A percentile compares a stretch with the other conserved stretches of the same genome.
Evolutionary conservation across 2,888 invertebrate genomes (phyloP).

Genomic region (Ecliptopera silaceata): DNA sequence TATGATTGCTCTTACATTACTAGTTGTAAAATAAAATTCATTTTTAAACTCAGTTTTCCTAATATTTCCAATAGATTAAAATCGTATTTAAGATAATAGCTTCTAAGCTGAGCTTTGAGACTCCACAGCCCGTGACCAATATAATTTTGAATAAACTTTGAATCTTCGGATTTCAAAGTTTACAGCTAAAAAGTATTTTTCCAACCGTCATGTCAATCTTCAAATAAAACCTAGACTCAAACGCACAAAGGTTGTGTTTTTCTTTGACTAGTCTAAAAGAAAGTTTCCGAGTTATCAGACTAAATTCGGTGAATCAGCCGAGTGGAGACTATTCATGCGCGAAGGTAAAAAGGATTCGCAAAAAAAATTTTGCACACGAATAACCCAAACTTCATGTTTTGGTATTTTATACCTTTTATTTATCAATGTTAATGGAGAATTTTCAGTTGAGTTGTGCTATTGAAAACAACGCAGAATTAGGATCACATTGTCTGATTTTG

Average conservation of each 20-base stretch:
- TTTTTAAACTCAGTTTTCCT: no score
- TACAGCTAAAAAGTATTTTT: background rate
- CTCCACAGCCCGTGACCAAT: background rate
- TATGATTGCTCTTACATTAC: background rate
- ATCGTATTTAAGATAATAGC: no score
- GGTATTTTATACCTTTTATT: background rate
- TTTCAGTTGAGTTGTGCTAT: no score
- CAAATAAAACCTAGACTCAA: slow-evolving; percentile 21
- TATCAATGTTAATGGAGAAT: no score
- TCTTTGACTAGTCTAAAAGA: slow-evolving; percentile 50
- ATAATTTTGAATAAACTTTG: background rate
- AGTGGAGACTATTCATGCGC: slow-evolving; percentile 51
- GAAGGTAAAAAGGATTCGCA: slow-evolving; percentile 55
- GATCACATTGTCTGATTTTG: no score
- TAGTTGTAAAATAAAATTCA: background rate
- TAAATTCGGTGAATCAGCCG: slow-evolving; percentile 52
- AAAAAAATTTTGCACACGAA: slow-evolving; percentile 48
- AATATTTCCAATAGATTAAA: no score
- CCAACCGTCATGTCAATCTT: background rate
- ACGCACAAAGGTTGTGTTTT: slow-evolving; percentile 44
- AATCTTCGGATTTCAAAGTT: background rate
- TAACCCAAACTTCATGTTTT: slow-evolving; percentile 23
- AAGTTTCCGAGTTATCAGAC: slow-evolving; percentile 52
- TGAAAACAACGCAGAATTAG: no score
- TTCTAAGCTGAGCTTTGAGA: background rate